Conservation (phyloP, 2,888 invertebrate genomes). For the Cataglyphis altisquamis region DNA sequence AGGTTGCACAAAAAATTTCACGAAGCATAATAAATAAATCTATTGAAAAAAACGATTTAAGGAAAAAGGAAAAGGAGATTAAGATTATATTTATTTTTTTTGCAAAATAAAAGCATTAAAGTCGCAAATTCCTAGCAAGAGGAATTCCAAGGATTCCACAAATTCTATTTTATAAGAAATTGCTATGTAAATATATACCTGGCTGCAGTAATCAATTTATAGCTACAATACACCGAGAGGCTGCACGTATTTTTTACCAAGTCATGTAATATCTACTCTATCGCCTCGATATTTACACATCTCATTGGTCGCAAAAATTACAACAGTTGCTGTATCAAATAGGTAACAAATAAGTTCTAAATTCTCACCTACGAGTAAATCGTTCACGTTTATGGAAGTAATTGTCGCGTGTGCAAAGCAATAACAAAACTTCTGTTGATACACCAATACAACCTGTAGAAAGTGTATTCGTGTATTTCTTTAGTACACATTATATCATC, state of each 20-base stretch:
- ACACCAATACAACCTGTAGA: background rate
- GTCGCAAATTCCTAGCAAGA: background rate
- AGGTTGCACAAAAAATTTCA: background rate
- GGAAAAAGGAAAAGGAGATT: background rate
- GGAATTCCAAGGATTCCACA: background rate
- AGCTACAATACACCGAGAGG: background rate
- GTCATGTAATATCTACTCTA: background rate
- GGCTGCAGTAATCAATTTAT: background rate
- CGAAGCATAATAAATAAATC: background rate
- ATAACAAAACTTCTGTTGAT: background rate
- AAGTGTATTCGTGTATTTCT: background rate
- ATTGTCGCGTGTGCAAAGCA: background rate
- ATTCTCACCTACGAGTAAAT: background rate
- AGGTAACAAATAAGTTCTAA: slow-evolving; percentile 10
- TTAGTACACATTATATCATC: background rate
- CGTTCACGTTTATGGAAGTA: background rate
- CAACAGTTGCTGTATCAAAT: slow-evolving; percentile 12
- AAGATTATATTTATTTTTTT: background rate
- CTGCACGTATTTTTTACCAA: background rate
- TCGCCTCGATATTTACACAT: slow-evolving; percentile 61
- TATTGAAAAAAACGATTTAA: background rate
- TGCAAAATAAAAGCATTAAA: background rate
- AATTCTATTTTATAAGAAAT: background rate
- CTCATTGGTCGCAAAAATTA: slow-evolving; percentile 25
- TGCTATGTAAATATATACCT: background rate